Evolutionary conservation across 2,113 vertebrate species (phyloP), one percentile per base, ranked within the genome.

Genomic region (Grallaria varia): DNA sequence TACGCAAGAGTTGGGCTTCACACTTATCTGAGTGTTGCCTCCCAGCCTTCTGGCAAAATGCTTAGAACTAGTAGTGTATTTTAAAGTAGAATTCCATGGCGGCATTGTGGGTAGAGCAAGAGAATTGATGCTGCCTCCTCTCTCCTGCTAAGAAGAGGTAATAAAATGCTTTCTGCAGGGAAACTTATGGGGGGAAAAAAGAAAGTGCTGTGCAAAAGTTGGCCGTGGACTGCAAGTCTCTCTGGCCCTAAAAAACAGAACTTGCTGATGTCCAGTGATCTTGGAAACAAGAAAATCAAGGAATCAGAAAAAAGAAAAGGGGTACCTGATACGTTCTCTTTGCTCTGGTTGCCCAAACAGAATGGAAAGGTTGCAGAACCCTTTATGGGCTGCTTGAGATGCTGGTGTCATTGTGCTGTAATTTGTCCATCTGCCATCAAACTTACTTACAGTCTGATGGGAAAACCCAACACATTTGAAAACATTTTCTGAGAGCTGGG

Each of bases 1-100:
- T 13, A 31, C 2, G 0, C 22, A 33, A 23, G 78, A 39, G 18
- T 7, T 0, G 1, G 17, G 20, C 4, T 17, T 87, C 40, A 30
- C 33, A 10, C 62, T 47, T 21, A 10, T 3, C 58, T 45, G 49
- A 33, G 22, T 1, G 0, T 16, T 87, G 60, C 33, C 25, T 8
- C 62, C 19, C 47, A 73, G 44, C 82, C 58, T 84, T 49, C 73
- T 72, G 68, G 49, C 73, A 59, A 25, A 73, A 44, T 2, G 16
- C 59, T 19, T 73, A 12, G 25, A 76, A 14, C 37, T 27, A 12
- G 24, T 9, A 14, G 30, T 3, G 9, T 8, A 9, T 64, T 50
- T 60, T 45, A 4, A 58, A 77, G 25, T 31, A 37, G 60, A 89
- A 87, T n/a, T 7, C 9, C 18, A 4, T 37, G 55, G 69, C 64